Percentiles rank a stretch among this genome's conserved stretches.
phyloP scores from a whole-genome alignment of 2,888 invertebrate species.

The Sarcophaga variegata region DNA sequence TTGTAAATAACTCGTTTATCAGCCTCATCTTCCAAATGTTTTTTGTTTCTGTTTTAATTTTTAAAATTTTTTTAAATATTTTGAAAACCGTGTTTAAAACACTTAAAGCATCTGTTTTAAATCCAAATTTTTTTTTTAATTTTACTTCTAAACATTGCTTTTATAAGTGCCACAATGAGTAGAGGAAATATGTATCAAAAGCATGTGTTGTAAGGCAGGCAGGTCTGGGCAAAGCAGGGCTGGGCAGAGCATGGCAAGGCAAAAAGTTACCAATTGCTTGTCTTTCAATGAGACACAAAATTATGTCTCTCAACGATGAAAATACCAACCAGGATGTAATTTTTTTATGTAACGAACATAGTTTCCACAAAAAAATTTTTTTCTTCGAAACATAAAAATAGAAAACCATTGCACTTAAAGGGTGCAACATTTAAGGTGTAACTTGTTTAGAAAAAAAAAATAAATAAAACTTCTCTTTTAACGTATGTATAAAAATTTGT shows the following conservation, averaged over 20 bases:
- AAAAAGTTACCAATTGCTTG: not conserved
- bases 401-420: not conserved
- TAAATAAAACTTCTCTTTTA: too few species aligned
- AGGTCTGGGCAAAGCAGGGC: too few species aligned
- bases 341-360: constrained; percentile 30
- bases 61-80: too few species aligned
- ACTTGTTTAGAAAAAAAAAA: too few species aligned
- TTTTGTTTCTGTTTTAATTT: too few species aligned
- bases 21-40: too few species aligned
- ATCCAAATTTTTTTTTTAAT: not conserved
- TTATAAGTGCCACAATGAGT: not conserved
- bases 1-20: too few species aligned
- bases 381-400: not conserved
- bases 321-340: constrained; percentile 3
- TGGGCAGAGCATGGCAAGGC: too few species aligned
- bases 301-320: constrained; percentile 21
- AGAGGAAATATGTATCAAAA: not conserved
- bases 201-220: too few species aligned
- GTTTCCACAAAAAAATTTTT: not conserved
- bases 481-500: too few species aligned
- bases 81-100: too few species aligned
- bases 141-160: not conserved
- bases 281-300: constrained; percentile 29
- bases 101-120: not conserved
- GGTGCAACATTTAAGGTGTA: not conserved